Base-by-base conservation (phyloP, 1,140 invertebrate genomes). In the Lasioglossum albipes region DNA sequence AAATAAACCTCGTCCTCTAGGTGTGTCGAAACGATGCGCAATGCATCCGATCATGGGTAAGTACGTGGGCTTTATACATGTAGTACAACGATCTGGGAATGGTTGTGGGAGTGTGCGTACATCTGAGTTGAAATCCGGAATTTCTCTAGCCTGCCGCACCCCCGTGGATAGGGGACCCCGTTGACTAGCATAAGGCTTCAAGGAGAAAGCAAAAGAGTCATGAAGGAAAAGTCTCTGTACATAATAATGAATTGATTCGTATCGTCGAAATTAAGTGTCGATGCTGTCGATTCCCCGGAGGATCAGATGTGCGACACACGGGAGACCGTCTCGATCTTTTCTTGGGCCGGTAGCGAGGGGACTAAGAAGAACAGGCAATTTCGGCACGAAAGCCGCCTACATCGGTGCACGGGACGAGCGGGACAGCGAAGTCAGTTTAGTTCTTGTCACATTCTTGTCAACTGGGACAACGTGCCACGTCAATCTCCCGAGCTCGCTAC, bases 361-460 rank as follows among this genome's bases (percentile, higher is more conserved):
- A 86, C 81, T 83, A 86, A 86, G 70, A 86, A 71, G 84, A 74
- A 86, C 69, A 69, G 77, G 69, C 83, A 73, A 72, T 87, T 87
- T 87, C 73, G 77, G 64, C 61, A 62, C 70, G 69, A 49, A 67
- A 67, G 73, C 75, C 81, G 78, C 81, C 70, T 81, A 81, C 76
- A 65, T 78, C 71, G 79, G 71, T 64, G 75, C 77, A 36, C 54
- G 81, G 54, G 68, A 87, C 81, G 78, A 85, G 82, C 74, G 83
- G 78, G 86, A 84, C 87, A 90, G 87, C 89, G 88, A 91, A 91
- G 91, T 91, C 91, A 91, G 89, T 92, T 92, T 86, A 88, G 88
- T 91, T 91, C 92, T 90, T 91, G 92, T 93, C 93, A 92, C 93
- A 93, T 93, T 93, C 92, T 93, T 93, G 92, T 93, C 92, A 93